Conservation (phyloP, 2,113 vertebrate species). For the Daboia siamensis region DNA sequence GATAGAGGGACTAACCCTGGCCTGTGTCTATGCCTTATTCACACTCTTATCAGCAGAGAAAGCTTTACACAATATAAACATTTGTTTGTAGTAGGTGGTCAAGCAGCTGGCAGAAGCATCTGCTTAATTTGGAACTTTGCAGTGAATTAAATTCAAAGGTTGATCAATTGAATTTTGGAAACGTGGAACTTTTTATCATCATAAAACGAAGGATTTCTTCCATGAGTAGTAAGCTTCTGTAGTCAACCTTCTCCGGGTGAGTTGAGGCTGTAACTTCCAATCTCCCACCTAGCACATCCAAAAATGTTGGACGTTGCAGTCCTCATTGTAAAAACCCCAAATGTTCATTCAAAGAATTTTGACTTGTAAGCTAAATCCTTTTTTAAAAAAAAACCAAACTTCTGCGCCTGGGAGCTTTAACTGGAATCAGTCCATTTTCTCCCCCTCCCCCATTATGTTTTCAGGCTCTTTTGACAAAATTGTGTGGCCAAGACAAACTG, state of each 20-base stretch:
- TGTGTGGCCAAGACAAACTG: slow-evolving; percentile 85
- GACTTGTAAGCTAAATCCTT: background rate
- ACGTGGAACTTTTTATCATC: background rate
- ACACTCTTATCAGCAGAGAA: too few relatives aligned
- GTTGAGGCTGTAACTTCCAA: background rate
- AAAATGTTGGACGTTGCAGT: background rate
- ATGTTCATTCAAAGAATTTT: background rate
- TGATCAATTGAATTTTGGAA: background rate
- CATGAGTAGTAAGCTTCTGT: background rate
- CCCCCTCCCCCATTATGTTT: background rate
- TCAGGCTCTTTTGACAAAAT: slow-evolving; percentile 77
- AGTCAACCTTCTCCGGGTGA: background rate
- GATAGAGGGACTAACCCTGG: background rate
- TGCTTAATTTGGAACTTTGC: background rate
- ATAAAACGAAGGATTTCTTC: background rate
- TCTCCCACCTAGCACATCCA: background rate
- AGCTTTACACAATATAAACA: background rate
- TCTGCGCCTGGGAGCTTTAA: too few relatives aligned
- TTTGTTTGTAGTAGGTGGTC: background rate
- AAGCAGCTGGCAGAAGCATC: background rate
- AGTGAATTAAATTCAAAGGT: background rate
- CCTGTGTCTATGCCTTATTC: background rate
- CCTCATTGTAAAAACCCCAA: background rate
- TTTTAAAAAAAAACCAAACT: background rate
- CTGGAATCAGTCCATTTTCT: background rate